A percentile compares a stretch with the other conserved stretches of the same genome.
These are phyloP conservation scores for Stegastes partitus DNA, from an alignment of 2,113 vertebrate genomes.

Conservation along the genomic window DNA sequence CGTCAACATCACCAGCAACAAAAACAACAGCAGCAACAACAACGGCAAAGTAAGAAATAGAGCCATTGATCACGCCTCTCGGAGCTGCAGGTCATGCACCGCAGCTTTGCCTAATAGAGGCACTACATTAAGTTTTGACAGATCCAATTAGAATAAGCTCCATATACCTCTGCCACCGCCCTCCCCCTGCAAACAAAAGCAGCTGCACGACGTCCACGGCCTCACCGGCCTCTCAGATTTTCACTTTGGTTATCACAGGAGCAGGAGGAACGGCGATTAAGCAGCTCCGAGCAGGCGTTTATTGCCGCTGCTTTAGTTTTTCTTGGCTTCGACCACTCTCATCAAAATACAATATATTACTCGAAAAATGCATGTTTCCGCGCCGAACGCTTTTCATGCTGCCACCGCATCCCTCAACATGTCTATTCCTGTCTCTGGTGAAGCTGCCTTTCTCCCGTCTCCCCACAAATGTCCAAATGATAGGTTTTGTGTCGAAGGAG, in stretches of 20 bases:
- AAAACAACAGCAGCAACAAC: constrained; percentile 13
- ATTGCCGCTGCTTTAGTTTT: background rate
- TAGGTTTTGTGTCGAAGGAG: constrained; percentile 69
- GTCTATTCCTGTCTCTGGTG: constrained; percentile 72
- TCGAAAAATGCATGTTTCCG: constrained; percentile 34
- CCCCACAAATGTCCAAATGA: constrained; percentile 79
- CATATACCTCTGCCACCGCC: constrained; percentile 39
- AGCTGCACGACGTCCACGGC: background rate
- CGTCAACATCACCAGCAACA: background rate
- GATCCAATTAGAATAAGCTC: constrained; percentile 75
- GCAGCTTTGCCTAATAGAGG: constrained; percentile 73
- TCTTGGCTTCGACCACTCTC: constrained; percentile 15
- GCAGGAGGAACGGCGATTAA: background rate
- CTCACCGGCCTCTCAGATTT: background rate
- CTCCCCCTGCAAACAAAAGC: constrained; percentile 40
- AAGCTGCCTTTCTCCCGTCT: constrained; percentile 57
- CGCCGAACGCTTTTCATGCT: constrained; percentile 49
- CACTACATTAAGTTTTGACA: constrained; percentile 80
- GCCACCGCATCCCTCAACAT: constrained; percentile 68
- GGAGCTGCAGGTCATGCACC: constrained; percentile 58
- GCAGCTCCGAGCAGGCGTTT: background rate
- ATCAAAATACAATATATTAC: constrained; percentile 20
- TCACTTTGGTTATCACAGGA: background rate
- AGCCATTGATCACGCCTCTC: constrained; percentile 60
- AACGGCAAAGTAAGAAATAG: constrained; percentile 43